Evolutionary conservation across 2,888 invertebrate species (phyloP), one percentile per base, ranked within the genome.

Genomic region (Cerceris rybyensis): DNA sequence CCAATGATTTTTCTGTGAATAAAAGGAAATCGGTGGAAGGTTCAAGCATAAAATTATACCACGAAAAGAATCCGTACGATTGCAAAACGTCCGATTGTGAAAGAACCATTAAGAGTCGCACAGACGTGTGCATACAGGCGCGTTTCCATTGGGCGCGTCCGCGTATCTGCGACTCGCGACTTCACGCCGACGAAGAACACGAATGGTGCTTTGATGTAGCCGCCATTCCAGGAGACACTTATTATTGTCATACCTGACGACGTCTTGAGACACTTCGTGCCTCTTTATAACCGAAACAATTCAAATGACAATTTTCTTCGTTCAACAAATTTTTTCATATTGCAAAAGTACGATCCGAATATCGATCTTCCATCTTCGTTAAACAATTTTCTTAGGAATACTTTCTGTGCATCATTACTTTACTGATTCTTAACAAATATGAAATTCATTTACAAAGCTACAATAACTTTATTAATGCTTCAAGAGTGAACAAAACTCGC

Each of bases 211-310:
- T 92, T 92, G 92, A 92, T 91, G 88, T 92, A 81, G 89, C 92
- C 92, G 92, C 89, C 90, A 88, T 91, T 88, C 90, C 88, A 88
- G 89, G 89, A 88, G 91, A 91, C 91, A 91, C 91, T 92, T 90
- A 91, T 92, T 91, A 91, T 91, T 89, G 86, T 84, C 59, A 54
- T 55, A 59, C 50, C 79, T 58, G 70, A 59, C 74, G 57, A 69
- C 71, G 54, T 28, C 49, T 43, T 49, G 59, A 49, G 63, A 54
- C 69, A 17, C 67, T 54, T 74, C 60, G 8, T 17, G 60, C 11
- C 69, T 46, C 52, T 28, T 43, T 49, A 43, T 58, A 57, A 49
- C 28, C 50, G 46, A 46, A 11, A 46, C 11, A 6, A 46, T 46
- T 6, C 11, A 6, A 11, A 46, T 11, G 11, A 46, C 46, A 6